A percentile compares a stretch with the other conserved stretches of the same genome.
phyloP scores from a whole-genome alignment of 2,888 invertebrate genomes.

The Perizoma flavofasciatum region DNA sequence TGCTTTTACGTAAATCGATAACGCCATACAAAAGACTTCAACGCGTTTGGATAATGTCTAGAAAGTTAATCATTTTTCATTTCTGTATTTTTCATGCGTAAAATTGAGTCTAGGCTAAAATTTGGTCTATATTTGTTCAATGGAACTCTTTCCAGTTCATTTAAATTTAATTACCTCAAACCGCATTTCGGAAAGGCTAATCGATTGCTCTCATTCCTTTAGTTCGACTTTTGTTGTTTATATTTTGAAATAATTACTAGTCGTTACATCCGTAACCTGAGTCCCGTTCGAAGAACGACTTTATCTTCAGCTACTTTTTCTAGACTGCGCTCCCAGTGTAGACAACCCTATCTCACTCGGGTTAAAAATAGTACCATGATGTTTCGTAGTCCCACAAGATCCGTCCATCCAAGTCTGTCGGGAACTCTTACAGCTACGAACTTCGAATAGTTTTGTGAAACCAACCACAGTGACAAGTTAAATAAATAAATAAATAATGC shows the following conservation, averaged over 20 bases:
- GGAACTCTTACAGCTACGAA: too few relatives aligned
- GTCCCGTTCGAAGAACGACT: conserved; percentile 8
- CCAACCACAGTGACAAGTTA: too few relatives aligned
- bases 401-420: too few relatives aligned
- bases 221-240: conserved; percentile 14
- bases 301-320: too few relatives aligned
- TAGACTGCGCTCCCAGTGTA: too few relatives aligned
- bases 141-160: conserved; percentile 21
- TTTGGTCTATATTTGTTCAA: conserved; percentile 10
- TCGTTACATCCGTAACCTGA: not conserved
- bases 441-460: too few relatives aligned
- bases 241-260: conserved; percentile 20
- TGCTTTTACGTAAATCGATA: not conserved
- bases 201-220: conserved; percentile 22
- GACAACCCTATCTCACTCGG: too few relatives aligned
- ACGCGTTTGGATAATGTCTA: conserved; percentile 7
- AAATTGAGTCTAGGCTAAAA: conserved; percentile 1
- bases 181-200: conserved; percentile 18
- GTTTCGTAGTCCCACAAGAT: too few relatives aligned
- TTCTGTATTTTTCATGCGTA: not conserved
- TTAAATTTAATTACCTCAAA: conserved; percentile 17
- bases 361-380: too few relatives aligned
- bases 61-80: not conserved
- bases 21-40: conserved; percentile 17
- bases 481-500: too few relatives aligned